Evolutionary conservation across 2,888 invertebrate species (phyloP).

Genomic region (Aphodius granarius): DNA sequence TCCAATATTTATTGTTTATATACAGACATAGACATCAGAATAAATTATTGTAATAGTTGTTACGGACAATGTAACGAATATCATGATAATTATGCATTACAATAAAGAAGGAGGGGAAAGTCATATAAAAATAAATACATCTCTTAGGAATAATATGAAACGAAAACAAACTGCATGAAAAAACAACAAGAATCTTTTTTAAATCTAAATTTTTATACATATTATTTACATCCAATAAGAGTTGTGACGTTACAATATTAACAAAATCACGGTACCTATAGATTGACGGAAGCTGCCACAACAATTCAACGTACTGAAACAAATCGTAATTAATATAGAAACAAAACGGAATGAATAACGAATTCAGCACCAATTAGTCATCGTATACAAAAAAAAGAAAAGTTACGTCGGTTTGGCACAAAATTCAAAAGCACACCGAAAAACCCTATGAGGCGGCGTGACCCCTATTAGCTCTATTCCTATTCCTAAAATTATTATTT

Average conservation of each 20-base stretch:
- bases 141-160: background rate
- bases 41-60: background rate
- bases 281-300: background rate
- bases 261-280: background rate
- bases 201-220: background rate
- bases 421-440: background rate
- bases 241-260: background rate
- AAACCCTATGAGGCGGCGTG: slow-evolving; percentile 45
- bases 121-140: background rate
- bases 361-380: background rate
- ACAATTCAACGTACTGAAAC: background rate
- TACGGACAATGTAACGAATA: background rate
- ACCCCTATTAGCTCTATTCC: slow-evolving; percentile 45
- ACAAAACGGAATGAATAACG: background rate
- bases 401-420: background rate
- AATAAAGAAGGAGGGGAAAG: background rate
- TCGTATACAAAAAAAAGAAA: background rate
- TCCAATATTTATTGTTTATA: background rate
- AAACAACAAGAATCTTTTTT: background rate
- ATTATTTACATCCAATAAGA: background rate
- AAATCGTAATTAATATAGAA: background rate
- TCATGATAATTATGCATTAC: background rate
- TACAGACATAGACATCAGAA: background rate
- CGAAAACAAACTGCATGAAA: background rate
- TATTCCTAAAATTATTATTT: slow-evolving; percentile 39